Base-by-base conservation (phyloP, 1,140 invertebrate genomes). In the Chlorops oryzae region DNA sequence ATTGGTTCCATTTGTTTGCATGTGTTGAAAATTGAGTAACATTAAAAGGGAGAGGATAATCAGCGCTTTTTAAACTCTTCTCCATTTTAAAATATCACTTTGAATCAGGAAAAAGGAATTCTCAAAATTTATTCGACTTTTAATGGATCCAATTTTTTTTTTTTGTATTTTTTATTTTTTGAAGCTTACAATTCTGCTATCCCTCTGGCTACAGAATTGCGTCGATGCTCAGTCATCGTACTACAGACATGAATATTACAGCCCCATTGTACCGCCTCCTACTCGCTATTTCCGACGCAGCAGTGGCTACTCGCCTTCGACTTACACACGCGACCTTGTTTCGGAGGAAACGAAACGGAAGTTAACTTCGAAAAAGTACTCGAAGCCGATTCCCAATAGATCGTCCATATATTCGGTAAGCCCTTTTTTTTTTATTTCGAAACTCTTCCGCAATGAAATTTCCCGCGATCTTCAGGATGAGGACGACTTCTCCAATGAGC, bases 281-380 rank as follows among this genome's bases (percentile, higher is more conserved):
- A 48, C 61, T 2, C 63, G 21, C 48, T 62, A 32, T 4, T 54
- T 39, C 45, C 43, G 35, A 34, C 43, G 35, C 23, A 25, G 24
- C 15, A 28, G 42, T 22, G 43, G 43, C 1, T 45, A 34, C 35
- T 18, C 35, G 4, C 43, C 43, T 6, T 35, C 35, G 28, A 22
- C 43, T 0, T 45, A 45, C 15, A 45, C 32, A 42, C n/a, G 53
- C 7, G 65, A 69, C 54, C 51, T 64, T 51, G 58, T 59, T 28
- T 57, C 56, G 2, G 68, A 69, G 7, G 65, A 69, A 40, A 68
- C 61, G 42, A 69, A 65, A 24, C 65, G 61, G 5, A 62, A 59
- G 13, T 58, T 59, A 21, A 45, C 61, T 5, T 51, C 39, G 12
- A 65, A 65, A 18, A 64, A 64, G 39, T 61, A 62, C 43, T 54